Percentiles rank a stretch among this genome's conserved stretches.
Conservation (phyloP, 2,797 vertebrate genomes). For the Lutjanus argentimaculatus region DNA sequence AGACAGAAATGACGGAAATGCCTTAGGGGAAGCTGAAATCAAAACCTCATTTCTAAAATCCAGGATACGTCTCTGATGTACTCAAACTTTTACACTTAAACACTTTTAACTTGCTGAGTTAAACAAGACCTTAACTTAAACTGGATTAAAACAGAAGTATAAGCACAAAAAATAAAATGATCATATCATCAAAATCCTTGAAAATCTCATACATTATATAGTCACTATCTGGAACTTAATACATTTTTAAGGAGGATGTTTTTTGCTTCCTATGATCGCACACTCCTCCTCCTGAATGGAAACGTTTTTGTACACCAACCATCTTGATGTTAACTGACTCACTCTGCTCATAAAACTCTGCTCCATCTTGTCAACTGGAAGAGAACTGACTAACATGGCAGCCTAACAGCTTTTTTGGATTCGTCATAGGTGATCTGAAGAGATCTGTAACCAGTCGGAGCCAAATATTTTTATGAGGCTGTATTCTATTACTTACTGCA, state of each 20-base stretch:
- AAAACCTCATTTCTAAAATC: not conserved
- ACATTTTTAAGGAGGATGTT: not conserved
- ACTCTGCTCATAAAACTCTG: slow-evolving; percentile 48
- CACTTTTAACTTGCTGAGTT: not conserved
- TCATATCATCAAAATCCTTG: not conserved
- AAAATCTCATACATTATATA: not conserved
- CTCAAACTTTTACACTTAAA: not conserved
- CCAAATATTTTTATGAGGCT: not conserved
- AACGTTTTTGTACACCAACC: slow-evolving; percentile 39
- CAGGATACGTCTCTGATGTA: not conserved
- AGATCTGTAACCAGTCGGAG: not conserved
- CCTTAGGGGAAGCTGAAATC: not conserved
- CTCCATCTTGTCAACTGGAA: slow-evolving; percentile 53
- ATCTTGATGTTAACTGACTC: slow-evolving; percentile 60
- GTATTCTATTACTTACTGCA: slow-evolving; percentile 7
- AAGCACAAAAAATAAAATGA: not conserved
- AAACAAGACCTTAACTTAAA: not conserved
- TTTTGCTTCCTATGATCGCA: not conserved
- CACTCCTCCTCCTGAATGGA: slow-evolving; percentile 33
- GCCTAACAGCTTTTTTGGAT: slow-evolving; percentile 24
- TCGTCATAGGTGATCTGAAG: not conserved
- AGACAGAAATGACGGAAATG: too few species aligned
- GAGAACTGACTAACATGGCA: slow-evolving; percentile 42
- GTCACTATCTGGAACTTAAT: not conserved
- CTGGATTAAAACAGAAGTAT: not conserved